Percentiles rank a stretch among this genome's conserved stretches.
Conservation (phyloP, 2,797 vertebrate species). For the Danionella dracula region DNA sequence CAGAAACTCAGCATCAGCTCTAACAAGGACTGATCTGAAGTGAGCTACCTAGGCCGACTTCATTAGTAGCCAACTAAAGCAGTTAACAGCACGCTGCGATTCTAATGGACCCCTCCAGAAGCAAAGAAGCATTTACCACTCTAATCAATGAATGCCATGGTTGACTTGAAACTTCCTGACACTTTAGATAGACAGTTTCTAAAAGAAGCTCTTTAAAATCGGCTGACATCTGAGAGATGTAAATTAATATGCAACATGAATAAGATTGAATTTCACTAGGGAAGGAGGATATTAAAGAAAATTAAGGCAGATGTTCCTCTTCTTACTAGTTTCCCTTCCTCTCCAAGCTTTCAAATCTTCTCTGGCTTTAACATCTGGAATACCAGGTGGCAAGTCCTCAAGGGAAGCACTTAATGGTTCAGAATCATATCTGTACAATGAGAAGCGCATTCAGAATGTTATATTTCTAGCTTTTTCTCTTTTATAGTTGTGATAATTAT, state of each 20-base stretch:
- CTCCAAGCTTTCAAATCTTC: slow-evolving; percentile 11
- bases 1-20: slow-evolving; percentile 14
- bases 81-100: slow-evolving; percentile 15
- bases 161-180: slow-evolving; percentile 1
- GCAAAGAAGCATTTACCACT: not conserved
- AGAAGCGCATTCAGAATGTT: not conserved
- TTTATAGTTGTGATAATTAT: too few relatives aligned
- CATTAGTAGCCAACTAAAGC: slow-evolving; percentile 22
- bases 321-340: slow-evolving; percentile 11
- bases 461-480: not conserved
- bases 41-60: slow-evolving; percentile 7
- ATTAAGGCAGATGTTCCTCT: slow-evolving; percentile 21
- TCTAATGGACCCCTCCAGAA: slow-evolving; percentile 21
- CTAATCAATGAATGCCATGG: slow-evolving; percentile 16
- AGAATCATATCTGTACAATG: not conserved
- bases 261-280: not conserved
- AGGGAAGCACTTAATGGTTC: slow-evolving; percentile 11
- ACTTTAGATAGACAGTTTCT: slow-evolving; percentile 6
- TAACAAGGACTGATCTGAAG: slow-evolving; percentile 24
- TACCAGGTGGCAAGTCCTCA: slow-evolving; percentile 10
- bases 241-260: not conserved
- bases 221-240: not conserved
- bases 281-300: slow-evolving; percentile 4
- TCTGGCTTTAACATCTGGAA: slow-evolving; percentile 34
- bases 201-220: slow-evolving; percentile 2